These are phyloP conservation scores for Hyles lineata DNA, from an alignment of 2,888 invertebrate genomes.

Conservation along the genomic window DNA sequence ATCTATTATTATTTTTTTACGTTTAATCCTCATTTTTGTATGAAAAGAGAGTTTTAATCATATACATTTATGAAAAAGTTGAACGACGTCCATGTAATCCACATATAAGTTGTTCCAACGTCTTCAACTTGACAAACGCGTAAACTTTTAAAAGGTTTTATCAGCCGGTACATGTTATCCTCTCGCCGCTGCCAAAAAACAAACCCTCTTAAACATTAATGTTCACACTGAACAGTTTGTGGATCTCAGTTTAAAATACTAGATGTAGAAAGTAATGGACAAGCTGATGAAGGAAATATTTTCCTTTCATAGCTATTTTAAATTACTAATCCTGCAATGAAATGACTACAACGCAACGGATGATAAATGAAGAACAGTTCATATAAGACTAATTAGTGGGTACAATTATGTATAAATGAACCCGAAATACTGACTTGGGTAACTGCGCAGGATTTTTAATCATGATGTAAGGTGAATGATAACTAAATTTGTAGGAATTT, in stretches of 20 bases:
- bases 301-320: not conserved
- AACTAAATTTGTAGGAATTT: no score
- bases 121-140: conserved; percentile 34
- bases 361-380: no score
- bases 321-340: no score
- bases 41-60: not conserved
- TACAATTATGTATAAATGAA: no score
- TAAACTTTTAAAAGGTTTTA: conserved; percentile 51
- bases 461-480: no score
- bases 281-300: not conserved
- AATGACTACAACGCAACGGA: no score
- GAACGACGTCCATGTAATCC: conserved; percentile 4
- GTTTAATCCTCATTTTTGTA: not conserved
- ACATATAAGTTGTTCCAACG: conserved; percentile 4
- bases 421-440: no score
- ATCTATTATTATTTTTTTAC: not conserved
- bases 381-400: no score
- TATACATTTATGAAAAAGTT: conserved; percentile 6
- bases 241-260: conserved; percentile 1
- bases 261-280: not conserved
- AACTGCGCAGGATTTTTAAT: no score
- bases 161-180: conserved; percentile 42
- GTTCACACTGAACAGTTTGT: conserved; percentile 33
- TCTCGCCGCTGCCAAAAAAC: conserved; percentile 39
- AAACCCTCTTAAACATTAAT: conserved; percentile 43